Evolutionary conservation across 2,888 invertebrate genomes (phyloP), one percentile per base, ranked within the genome.

Genomic region (Allacma fusca): DNA sequence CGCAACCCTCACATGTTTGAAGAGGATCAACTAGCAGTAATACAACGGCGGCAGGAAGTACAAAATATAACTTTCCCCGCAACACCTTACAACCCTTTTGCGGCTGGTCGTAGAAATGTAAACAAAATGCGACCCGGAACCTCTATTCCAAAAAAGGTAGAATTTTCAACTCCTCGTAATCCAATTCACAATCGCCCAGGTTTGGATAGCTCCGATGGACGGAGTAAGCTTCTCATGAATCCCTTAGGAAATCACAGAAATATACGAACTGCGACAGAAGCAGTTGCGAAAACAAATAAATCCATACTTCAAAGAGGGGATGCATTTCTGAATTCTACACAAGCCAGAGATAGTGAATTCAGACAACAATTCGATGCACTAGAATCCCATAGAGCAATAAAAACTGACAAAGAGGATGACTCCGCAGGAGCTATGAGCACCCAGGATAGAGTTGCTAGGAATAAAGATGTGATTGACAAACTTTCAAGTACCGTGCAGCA

Each of bases 1-100:
- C 34, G 73, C 9, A 73, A 73, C 64, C 73, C 73, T 21, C 73
- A 64, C 23, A 73, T 73, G 73, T 73, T 73, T 43, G 73, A 73
- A 16, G 73, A 73, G 19, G 64, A 73, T 24, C 73, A 73, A 44
- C 43, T 73, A 4, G 62, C 73, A 12, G 62, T 73, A 4, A 62
- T 73, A 23, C 62, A 64, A 24, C 28, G 73, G 13, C 24, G 73
- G 2, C 73, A 73, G 24, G 64, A 62, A 9, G 73, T 73, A 16
- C 62, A 73, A 23, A 73, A 73, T n/a, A 64, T 73, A 13, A 73
- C 73, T 16, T 64, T 40, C 23, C 72, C 72, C n/a, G 13, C 59
- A 13, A 21, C 64, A 13, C 73, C 62, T 12, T 73, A 64, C 64
- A 73, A 64, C 16, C 62, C 64, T 26, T 73, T 73, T 59, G 21